Percentiles rank a stretch among this genome's conserved stretches.
phyloP scores from a whole-genome alignment of 1,140 invertebrate genomes.

The Dreissena rostriformis region DNA sequence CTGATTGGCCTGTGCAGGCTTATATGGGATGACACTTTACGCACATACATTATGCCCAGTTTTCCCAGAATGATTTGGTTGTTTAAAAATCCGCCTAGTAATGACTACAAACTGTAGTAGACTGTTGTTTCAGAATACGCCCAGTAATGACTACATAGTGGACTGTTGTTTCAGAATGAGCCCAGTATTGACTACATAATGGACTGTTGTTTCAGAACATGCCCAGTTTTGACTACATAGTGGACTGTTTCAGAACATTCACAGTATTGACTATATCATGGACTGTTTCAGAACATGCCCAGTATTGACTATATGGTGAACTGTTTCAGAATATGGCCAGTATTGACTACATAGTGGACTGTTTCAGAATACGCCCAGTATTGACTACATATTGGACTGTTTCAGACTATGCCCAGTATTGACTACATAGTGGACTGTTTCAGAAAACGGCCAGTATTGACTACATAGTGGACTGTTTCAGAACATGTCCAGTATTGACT shows the following conservation, averaged over 20 bases:
- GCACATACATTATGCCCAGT: no score
- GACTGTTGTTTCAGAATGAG: constrained; percentile 60
- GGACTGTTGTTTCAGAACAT: constrained; percentile 60
- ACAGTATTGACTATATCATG: constrained; percentile 62
- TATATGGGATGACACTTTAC: no score
- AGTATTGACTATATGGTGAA: no score
- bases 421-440: constrained; percentile 66
- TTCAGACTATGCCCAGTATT: constrained; percentile 48
- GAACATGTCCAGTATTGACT: constrained; percentile 53
- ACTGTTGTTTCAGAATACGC: constrained; percentile 58
- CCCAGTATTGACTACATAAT: constrained; percentile 62
- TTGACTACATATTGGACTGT: constrained; percentile 66
- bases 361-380: constrained; percentile 46
- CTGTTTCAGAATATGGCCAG: constrained; percentile 53
- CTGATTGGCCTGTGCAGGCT: no score
- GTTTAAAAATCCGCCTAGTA: constrained; percentile 51
- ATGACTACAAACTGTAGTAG: constrained; percentile 66
- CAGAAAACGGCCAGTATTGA: constrained; percentile 53
- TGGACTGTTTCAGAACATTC: constrained; percentile 57
- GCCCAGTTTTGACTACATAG: constrained; percentile 61
- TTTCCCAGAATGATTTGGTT: no score
- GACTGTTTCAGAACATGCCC: constrained; percentile 51
- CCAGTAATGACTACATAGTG: constrained; percentile 62
- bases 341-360: constrained; percentile 65
- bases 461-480: constrained; percentile 63